These are phyloP conservation scores for Malurus melanocephalus DNA, from an alignment of 2,113 vertebrate species.

Conservation along the genomic window DNA sequence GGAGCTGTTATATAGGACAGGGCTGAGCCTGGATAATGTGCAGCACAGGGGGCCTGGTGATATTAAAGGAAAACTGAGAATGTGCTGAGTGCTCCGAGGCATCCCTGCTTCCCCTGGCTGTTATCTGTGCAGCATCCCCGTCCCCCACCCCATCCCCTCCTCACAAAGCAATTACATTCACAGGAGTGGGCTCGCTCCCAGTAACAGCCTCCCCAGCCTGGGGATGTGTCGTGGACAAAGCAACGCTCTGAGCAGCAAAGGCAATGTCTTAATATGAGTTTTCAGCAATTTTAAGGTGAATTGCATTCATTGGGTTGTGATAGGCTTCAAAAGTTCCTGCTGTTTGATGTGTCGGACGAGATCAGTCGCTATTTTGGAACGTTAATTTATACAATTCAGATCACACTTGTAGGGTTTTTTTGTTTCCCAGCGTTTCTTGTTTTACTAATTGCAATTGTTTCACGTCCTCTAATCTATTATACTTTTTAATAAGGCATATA, in stretches of 20 bases:
- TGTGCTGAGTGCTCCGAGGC: fast-evolving
- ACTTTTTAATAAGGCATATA: slow-evolving; percentile 49
- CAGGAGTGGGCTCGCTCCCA: background rate
- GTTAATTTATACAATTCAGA: slow-evolving; percentile 21
- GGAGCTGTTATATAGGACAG: fast-evolving
- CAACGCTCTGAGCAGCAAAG: fast-evolving
- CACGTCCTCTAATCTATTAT: slow-evolving; percentile 29
- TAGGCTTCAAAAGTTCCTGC: background rate
- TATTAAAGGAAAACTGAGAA: background rate
- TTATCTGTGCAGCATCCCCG: background rate
- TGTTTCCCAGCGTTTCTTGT: background rate
- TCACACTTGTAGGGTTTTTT: background rate
- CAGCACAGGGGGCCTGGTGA: background rate
- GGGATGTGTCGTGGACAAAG: background rate
- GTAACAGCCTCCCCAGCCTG: background rate
- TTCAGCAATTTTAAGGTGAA: background rate
- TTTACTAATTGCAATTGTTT: slow-evolving; percentile 51
- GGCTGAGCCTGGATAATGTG: background rate
- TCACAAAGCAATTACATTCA: background rate
- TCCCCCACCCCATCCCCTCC: background rate
- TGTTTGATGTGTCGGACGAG: background rate
- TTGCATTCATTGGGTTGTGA: background rate
- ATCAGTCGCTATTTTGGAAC: background rate
- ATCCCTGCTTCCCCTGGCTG: background rate
- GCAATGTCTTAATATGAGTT: background rate